These are phyloP conservation scores for Lepilemur septentrionalis DNA, from an alignment of 2,797 vertebrate genomes.

Conservation along the genomic window DNA sequence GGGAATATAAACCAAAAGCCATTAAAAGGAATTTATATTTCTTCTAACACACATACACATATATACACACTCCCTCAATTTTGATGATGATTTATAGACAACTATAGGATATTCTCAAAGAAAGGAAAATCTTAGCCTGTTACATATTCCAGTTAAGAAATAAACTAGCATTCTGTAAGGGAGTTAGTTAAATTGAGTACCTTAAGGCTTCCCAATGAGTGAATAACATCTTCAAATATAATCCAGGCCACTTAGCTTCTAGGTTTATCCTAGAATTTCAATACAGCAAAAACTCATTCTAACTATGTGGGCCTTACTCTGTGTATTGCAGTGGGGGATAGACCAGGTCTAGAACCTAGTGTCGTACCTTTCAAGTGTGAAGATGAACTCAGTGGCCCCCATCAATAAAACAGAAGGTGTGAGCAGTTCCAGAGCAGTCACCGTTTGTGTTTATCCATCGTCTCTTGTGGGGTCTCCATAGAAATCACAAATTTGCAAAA, in stretches of 20 bases:
- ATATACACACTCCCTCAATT: neutral
- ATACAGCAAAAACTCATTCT: neutral
- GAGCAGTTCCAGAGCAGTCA: neutral
- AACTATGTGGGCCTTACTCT: neutral
- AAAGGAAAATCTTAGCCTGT: neutral
- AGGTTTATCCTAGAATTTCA: neutral
- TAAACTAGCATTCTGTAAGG: neutral
- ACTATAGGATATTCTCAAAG: constrained; percentile 21
- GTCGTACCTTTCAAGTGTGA: neutral
- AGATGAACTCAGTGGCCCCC: neutral
- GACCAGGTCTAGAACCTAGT: neutral
- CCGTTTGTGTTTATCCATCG: neutral
- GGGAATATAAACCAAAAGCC: neutral
- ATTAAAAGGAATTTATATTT: constrained; percentile 6
- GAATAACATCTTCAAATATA: neutral
- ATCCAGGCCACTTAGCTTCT: neutral
- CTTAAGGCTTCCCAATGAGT: neutral
- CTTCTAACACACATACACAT: neutral
- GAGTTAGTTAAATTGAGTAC: neutral
- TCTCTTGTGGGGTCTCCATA: neutral
- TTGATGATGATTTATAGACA: neutral
- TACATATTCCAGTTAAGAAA: constrained; percentile 8
- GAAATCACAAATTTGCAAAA: neutral
- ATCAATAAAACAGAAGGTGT: neutral
- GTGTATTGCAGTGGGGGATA: neutral